Evolutionary conservation across 2,113 vertebrate species (phyloP).

Genomic region (Philantomba maxwellii): DNA sequence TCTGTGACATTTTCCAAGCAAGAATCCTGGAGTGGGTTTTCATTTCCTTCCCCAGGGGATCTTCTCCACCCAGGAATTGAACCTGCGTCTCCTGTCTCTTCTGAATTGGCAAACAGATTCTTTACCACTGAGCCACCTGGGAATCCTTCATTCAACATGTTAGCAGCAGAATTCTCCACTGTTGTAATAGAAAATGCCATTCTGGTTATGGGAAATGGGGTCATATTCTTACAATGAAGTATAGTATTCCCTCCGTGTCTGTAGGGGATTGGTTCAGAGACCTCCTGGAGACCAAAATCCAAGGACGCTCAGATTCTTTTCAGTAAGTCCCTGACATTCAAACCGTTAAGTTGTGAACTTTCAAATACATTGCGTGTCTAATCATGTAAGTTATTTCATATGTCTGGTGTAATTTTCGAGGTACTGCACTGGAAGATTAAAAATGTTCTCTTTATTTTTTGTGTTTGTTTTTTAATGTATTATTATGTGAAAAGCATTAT

Average conservation of each 20-base stretch:
- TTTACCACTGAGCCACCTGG: background rate
- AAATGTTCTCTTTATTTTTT: background rate
- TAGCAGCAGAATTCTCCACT: background rate
- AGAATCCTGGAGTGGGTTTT: background rate
- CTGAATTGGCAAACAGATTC: background rate
- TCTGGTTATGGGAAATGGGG: background rate
- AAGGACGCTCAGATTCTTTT: background rate
- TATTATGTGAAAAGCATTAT: background rate
- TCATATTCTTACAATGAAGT: background rate
- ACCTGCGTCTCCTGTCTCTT: background rate
- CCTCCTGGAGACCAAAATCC: too few relatives aligned
- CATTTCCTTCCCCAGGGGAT: background rate
- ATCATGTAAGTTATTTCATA: background rate
- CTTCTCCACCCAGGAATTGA: background rate
- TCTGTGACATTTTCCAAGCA: background rate
- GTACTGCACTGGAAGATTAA: background rate
- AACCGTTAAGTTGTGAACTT: background rate
- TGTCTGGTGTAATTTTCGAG: background rate
- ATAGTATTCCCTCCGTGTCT: fast-evolving
- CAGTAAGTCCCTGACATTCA: background rate
- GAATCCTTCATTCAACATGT: background rate
- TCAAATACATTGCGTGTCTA: background rate
- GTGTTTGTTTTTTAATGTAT: background rate
- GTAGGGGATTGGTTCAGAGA: background rate
- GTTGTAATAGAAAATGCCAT: background rate